Base-by-base conservation (phyloP, 1,140 invertebrate species). In the Rhynchophorus ferrugineus region DNA sequence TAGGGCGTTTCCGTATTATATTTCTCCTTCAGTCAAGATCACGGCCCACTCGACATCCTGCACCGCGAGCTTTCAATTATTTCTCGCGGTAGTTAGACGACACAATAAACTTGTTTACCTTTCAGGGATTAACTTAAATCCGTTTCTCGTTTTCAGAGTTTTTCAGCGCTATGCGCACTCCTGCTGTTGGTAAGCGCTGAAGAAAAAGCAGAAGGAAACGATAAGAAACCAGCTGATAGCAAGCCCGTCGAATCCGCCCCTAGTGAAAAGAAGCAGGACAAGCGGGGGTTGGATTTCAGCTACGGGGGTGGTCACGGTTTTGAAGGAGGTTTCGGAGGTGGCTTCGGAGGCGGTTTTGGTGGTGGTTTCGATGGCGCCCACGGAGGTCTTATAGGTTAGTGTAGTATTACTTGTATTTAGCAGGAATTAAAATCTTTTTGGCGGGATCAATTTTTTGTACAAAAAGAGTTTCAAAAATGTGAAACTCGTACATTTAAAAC, bases 251-350 rank as follows among this genome's bases (percentile, higher is more conserved):
- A 67, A 22, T 67, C 68, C 6, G 49, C 16, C 53, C 64, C 65
- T 3, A 66, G 44, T 47, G 65, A 55, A 39, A 72, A 85, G 77
- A 74, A 84, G 77, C 76, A 80, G 75, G 73, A 84, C 72, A 73
- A 81, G 65, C 72, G 83, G 61, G 70, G 84, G 54, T 47, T 67
- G 3, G 70, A 72, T 37, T 68, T 79, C 51, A 75, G 80, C 43
- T 78, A 77, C 55, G 77, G 78, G 9, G 75, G 75, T 56, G 79
- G 78, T 13, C 75, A 76, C 33, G 78, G 78, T 17, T 73, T 75
- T 38, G 70, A 70, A 58, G 67, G 74, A 33, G 66, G 76, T 45
- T 74, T 74, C 24, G 67, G 71, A n/a, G 71, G 43, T 17, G 63
- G 60, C 29, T 54, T 60, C 44, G 63, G 67, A 60, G n/a, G n/a